phyloP scores from a whole-genome alignment of 1,140 invertebrate genomes.

The Rhizoglyphus robini region DNA sequence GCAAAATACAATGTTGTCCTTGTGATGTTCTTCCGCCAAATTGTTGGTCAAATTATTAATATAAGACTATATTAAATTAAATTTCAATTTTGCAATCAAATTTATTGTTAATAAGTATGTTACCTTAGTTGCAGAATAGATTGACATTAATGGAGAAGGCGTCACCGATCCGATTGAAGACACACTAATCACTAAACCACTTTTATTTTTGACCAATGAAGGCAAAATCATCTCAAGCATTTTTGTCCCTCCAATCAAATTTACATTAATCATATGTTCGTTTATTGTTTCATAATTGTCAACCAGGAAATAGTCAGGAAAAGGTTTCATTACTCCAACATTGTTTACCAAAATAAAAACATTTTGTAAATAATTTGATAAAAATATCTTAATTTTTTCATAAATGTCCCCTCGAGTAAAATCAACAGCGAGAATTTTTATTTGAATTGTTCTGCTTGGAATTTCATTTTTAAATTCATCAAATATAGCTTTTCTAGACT shows the following conservation, averaged over 20 bases:
- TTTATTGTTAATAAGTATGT: too few relatives aligned
- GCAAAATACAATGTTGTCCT: slow-evolving; percentile 64
- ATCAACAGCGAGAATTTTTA: too few relatives aligned
- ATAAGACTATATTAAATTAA: not conserved
- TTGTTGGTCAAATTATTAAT: not conserved
- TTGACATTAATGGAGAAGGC: not conserved
- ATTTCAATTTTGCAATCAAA: too few relatives aligned
- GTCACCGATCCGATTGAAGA: not conserved
- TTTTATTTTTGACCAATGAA: not conserved
- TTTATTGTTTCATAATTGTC: too few relatives aligned
- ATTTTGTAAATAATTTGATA: not conserved
- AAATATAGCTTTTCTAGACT: too few relatives aligned
- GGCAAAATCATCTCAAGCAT: not conserved
- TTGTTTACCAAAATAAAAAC: slow-evolving; percentile 19
- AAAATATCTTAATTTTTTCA: not conserved
- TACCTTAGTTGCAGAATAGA: not conserved
- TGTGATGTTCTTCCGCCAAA: slow-evolving; percentile 25
- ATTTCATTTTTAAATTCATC: slow-evolving; percentile 46
- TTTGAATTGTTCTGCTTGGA: not conserved
- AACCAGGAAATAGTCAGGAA: not conserved
- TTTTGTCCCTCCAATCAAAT: not conserved
- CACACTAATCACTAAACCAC: not conserved
- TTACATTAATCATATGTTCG: not conserved
- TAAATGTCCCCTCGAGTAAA: slow-evolving; percentile 43
- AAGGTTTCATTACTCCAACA: slow-evolving; percentile 19